These are phyloP conservation scores for Atherix ibis DNA, from an alignment of 2,888 invertebrate species.

Conservation along the genomic window DNA sequence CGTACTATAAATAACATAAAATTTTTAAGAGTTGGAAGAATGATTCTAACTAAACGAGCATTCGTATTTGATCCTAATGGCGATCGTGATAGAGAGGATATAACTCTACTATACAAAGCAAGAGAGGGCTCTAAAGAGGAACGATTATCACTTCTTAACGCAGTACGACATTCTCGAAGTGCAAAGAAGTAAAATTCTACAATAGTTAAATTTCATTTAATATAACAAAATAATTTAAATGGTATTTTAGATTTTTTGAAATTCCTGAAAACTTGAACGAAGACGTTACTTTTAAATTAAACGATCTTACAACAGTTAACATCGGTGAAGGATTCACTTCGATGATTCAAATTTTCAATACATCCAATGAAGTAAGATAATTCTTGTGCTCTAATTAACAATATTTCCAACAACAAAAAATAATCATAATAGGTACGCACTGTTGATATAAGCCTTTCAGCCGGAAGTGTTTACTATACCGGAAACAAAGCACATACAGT, in stretches of 20 bases:
- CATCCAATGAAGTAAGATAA: constrained; percentile 25
- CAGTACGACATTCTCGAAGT: constrained; percentile 48
- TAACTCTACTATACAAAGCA: constrained; percentile 53
- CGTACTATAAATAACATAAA: background rate
- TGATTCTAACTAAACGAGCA: constrained; percentile 58
- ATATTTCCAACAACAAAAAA: too few species aligned
- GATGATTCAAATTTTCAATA: constrained; percentile 48
- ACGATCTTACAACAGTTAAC: constrained; percentile 49
- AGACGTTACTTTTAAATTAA: constrained; percentile 47
- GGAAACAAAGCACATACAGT: constrained; percentile 55
- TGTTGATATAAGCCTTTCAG: constrained; percentile 48
- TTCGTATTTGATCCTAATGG: constrained; percentile 55
- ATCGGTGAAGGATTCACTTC: constrained; percentile 55
- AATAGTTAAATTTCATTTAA: constrained; percentile 14
- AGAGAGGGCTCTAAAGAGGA: constrained; percentile 58
- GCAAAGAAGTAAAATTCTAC: constrained; percentile 34
- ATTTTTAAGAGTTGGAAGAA: constrained; percentile 49
- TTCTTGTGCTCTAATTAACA: too few species aligned
- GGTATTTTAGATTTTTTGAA: constrained; percentile 38
- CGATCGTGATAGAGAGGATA: constrained; percentile 53
- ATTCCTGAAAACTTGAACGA: constrained; percentile 40
- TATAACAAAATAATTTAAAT: constrained; percentile 10
- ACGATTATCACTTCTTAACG: constrained; percentile 56
- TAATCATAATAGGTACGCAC: constrained; percentile 35
- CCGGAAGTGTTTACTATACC: constrained; percentile 59